Evolutionary conservation across 92 coral and sea anemone genomes (phyloP), one percentile per base, ranked within the genome.

Genomic region (Pocillopora grandis): DNA sequence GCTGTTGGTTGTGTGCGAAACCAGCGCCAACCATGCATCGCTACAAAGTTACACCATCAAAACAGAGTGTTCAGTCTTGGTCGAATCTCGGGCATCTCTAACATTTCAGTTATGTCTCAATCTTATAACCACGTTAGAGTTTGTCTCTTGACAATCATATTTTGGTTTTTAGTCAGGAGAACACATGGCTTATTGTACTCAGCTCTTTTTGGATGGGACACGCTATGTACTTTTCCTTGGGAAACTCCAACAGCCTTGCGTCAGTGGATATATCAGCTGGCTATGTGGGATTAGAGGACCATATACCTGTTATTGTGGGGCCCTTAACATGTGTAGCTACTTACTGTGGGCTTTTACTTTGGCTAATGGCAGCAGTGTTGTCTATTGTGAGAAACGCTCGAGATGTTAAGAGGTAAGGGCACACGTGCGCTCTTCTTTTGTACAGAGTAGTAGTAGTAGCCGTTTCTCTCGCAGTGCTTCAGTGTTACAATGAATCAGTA

Each of bases 191-290:
- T 9, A 17, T 74, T 55, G n/a, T 74, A 48, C 52, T 83, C 27
- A 83, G 92, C 8, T 91, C 91, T 58, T 73, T 87, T 67, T 94
- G 94, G 95, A 77, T 96, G 71, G 99, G 99, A 19, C 92, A 93
- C 79, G 94, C 92, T 10, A 81, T 92, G 66, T 92, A 90, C 91
- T 96, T 96, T 85, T 77, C 95, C 3, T 91, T 85, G 33, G 99
- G 98, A 15, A 96, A 96, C 74, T 96, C 99, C 9, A 96, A 96
- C 85, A 96, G 99, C 80, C 76, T 96, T 27, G 93, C 99, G 2
- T 92, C 98, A 19, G 92, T 96, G 20, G 99, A 96, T 79, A 80
- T 94, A 60, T 95, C 95, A 62, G 92, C 99, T 76, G 99, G 98
- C 80, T 96, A 96, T 72, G 91, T 96, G 52, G 99, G 99, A 48